Percentiles rank a stretch among this genome's conserved stretches.
Conservation (phyloP, 2,888 invertebrate genomes). For the Polylopha cassiicola region DNA sequence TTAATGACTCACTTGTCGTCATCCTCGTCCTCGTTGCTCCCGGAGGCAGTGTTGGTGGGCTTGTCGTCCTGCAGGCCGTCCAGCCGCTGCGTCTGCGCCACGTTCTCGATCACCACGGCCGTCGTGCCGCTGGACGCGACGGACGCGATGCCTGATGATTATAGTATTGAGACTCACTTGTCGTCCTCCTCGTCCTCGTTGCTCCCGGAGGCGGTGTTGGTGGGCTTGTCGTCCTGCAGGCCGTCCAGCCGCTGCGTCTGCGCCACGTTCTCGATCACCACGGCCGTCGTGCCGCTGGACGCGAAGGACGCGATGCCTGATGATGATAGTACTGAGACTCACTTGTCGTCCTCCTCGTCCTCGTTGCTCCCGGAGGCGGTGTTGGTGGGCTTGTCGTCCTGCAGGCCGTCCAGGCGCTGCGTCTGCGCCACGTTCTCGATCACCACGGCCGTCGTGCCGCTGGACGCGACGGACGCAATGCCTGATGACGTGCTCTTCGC, state of each 20-base stretch:
- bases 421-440: conserved; percentile 89
- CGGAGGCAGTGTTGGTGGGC: conserved; percentile 91
- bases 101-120: conserved; percentile 91
- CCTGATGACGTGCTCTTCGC: conserved; percentile 79
- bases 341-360: conserved; percentile 79
- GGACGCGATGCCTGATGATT: no score
- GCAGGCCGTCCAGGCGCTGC: conserved; percentile 46
- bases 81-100: no score
- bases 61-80: conserved; percentile 85
- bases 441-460: conserved; percentile 85
- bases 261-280: conserved; percentile 93
- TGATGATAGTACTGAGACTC: no score
- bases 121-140: no score
- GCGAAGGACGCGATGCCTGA: no score
- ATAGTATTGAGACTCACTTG: conserved; percentile 64
- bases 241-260: conserved; percentile 89
- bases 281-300: no score
- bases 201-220: conserved; percentile 93
- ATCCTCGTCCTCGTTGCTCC: conserved; percentile 91
- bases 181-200: conserved; percentile 89
- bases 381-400: conserved; percentile 85
- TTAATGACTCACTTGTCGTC: conserved; percentile 68
- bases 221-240: conserved; percentile 84
- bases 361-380: conserved; percentile 83
- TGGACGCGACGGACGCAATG: conserved; percentile 80